Evolutionary conservation across 2,888 invertebrate genomes (phyloP), one percentile per base, ranked within the genome.

Genomic region (Platycheirus rosarum): DNA sequence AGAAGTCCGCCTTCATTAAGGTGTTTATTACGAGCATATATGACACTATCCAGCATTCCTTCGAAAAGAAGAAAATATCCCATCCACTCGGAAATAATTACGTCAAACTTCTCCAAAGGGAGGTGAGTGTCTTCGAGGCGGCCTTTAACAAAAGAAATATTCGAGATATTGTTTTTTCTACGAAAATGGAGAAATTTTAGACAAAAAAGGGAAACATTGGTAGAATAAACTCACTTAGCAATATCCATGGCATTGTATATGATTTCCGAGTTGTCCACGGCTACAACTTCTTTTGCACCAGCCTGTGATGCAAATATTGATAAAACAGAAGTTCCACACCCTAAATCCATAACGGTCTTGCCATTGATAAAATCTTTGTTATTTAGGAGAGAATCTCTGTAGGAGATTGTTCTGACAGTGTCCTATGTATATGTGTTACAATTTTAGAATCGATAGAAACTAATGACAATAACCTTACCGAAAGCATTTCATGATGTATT

Each of bases 81-180:
- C 98, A 99, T 99, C 98, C 98, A 99, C 90, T 99, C 98, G 0
- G 98, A 98, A 2, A 99, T 94, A 85, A 99, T 97, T 4, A 98
- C 93, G 89, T 99, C 98, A 37, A 96, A 95, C 90, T 95, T 94
- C 68, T 95, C 93, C 7, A 88, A 85, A 0, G 95, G 95, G 53
- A 97, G 89, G 63, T 92, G 91, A 3, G 95, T 95, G 85, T 97
- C 95, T 90, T 98, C 98, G 20, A 98, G 91, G 86, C 95, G 93
- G 0, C 97, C 97, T 91, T 96, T 97, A 0, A 97, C 92, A 66
- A 97, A 92, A 79, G 93, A 93, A 42, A 98, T 94, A 85, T 92
- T 93, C 79, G 94, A 60, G 9, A 91, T 85, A 53, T 91, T 89
- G 85, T 91, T 91, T 80, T 88, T 88, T 69, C 91, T 91, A 63